Percentiles rank a stretch among this genome's conserved stretches.
These are phyloP conservation scores for Silurus lanzhouensis DNA, from an alignment of 2,797 vertebrate genomes.

Conservation along the genomic window DNA sequence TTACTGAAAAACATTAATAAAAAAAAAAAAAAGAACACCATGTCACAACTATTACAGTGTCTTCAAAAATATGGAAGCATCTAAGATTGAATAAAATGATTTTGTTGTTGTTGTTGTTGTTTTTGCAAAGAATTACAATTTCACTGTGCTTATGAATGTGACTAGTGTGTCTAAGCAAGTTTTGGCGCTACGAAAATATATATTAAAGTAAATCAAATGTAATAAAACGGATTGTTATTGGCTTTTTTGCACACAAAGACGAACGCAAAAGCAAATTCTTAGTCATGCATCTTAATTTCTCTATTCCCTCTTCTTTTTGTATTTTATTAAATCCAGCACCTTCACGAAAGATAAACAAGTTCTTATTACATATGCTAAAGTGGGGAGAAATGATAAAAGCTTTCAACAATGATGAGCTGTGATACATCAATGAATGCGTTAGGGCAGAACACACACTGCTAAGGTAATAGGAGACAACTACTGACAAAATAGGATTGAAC, in stretches of 20 bases:
- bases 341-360: neutral
- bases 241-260: neutral
- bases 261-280: neutral
- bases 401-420: neutral
- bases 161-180: neutral
- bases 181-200: neutral
- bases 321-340: neutral
- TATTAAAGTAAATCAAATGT: neutral
- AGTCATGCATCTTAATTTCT: neutral
- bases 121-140: neutral
- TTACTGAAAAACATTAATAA: neutral
- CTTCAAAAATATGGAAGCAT: neutral
- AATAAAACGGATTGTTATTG: neutral
- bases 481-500: conserved; percentile 9
- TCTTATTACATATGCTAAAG: neutral
- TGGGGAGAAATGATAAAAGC: neutral
- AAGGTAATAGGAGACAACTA: conserved; percentile 16
- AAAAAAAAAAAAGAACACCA: neutral
- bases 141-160: neutral
- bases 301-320: neutral
- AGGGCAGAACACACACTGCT: neutral
- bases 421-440: conserved; percentile 20
- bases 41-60: neutral
- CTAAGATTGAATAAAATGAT: neutral
- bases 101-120: too few relatives aligned